phyloP scores from a whole-genome alignment of 2,113 vertebrate genomes.

The Pelobates fuscus region DNA sequence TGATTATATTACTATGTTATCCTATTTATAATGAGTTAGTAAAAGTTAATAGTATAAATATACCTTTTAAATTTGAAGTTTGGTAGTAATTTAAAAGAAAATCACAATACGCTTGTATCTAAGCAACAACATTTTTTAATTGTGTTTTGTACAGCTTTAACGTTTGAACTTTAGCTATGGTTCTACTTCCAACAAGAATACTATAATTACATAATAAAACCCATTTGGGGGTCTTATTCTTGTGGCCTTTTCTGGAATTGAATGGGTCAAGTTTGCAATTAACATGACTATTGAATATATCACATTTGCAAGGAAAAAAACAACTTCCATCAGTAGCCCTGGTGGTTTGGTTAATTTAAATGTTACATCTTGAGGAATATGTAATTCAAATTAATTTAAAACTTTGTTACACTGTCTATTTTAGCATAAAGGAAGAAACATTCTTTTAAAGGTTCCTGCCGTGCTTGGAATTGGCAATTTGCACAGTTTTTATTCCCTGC shows the following conservation, averaged over 20 bases:
- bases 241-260: background rate
- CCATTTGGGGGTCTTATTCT: constrained; percentile 1
- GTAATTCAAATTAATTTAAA: constrained; percentile 47
- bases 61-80: too few relatives aligned
- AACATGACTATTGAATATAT: constrained; percentile 18
- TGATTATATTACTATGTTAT: too few relatives aligned
- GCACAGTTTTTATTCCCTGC: constrained; percentile 29
- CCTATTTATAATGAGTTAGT: too few relatives aligned
- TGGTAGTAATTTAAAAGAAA: too few relatives aligned
- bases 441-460: constrained; percentile 48
- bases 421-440: constrained; percentile 33
- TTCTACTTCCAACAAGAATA: too few relatives aligned
- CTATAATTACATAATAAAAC: background rate
- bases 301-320: constrained; percentile 20
- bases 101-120: background rate
- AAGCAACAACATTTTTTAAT: background rate
- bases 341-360: constrained; percentile 43
- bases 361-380: constrained; percentile 37
- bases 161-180: too few relatives aligned
- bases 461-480: constrained; percentile 46
- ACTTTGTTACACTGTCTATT: constrained; percentile 41
- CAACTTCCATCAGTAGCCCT: constrained; percentile 28
- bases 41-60: too few relatives aligned
- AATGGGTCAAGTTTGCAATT: constrained; percentile 33
- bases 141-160: background rate